Evolutionary conservation across 1,140 invertebrate species (phyloP).

Genomic region (honey bee (Apis mellifera)): DNA sequence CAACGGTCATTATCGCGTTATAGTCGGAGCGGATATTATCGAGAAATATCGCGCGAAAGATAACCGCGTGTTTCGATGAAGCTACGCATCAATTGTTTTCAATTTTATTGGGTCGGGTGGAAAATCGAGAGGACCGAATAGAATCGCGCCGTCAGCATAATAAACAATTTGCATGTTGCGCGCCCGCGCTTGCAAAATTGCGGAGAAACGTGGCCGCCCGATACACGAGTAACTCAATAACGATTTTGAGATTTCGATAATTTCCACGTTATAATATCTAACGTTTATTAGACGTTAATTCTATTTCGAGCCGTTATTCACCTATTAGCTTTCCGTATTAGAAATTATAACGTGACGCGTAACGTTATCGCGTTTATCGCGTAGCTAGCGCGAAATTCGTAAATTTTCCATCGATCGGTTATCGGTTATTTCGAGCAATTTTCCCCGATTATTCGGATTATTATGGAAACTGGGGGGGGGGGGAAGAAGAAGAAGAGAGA

Average conservation of each 20-base stretch:
- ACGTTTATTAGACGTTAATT: constrained; percentile 5
- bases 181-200: constrained; percentile 18
- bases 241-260: constrained; percentile 53
- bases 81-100: constrained; percentile 33
- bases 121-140: constrained; percentile 16
- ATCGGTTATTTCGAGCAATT: neutral
- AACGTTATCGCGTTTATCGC: neutral
- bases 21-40: constrained; percentile 3
- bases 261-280: constrained; percentile 1
- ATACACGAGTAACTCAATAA: constrained; percentile 32
- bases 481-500: too few relatives aligned
- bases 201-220: constrained; percentile 14
- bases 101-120: constrained; percentile 20
- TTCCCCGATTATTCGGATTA: too few relatives aligned
- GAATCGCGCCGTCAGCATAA: constrained; percentile 30
- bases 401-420: too few relatives aligned
- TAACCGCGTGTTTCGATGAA: neutral
- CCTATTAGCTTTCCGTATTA: neutral
- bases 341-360: constrained; percentile 10
- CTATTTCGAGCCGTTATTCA: neutral
- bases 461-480: too few relatives aligned
- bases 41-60: neutral
- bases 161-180: constrained; percentile 40
- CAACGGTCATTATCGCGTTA: neutral
- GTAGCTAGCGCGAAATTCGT: too few relatives aligned